Evolutionary conservation across 2,113 vertebrate species (phyloP).

Genomic region (Actenoides hombroni): DNA sequence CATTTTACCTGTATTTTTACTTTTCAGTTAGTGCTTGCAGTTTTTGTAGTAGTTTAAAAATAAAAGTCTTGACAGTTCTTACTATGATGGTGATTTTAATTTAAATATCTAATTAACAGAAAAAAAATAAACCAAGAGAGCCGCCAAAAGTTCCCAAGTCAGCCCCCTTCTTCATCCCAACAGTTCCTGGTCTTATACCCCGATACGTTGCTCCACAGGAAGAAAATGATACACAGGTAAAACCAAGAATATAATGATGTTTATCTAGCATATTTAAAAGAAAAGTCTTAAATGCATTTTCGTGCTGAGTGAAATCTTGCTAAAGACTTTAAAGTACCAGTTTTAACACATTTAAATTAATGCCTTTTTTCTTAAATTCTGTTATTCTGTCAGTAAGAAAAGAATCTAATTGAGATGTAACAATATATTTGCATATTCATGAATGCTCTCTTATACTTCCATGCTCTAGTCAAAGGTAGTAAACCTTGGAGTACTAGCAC

Average conservation of each 20-base stretch:
- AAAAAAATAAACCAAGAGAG: conserved; percentile 88
- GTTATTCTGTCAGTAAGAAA: not conserved
- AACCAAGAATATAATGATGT: not conserved
- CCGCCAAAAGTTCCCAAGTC: conserved; percentile 85
- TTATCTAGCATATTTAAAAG: not conserved
- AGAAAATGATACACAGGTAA: conserved; percentile 74
- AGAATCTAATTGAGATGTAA: not conserved
- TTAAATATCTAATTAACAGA: conserved; percentile 73
- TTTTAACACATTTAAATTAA: not conserved
- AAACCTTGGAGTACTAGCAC: conserved; percentile 80
- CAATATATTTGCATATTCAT: not conserved
- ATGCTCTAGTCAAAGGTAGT: conserved; percentile 88
- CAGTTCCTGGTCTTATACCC: conserved; percentile 88
- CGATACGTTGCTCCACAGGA: conserved; percentile 73
- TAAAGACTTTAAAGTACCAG: not conserved
- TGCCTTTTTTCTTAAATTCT: not conserved
- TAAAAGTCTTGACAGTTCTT: not conserved
- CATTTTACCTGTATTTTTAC: not conserved
- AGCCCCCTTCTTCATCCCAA: conserved; percentile 95
- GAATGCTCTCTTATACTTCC: not conserved
- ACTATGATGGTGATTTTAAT: not conserved
- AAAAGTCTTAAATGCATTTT: not conserved
- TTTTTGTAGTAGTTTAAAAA: not conserved
- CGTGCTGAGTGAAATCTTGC: not conserved
- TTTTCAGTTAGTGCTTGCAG: not conserved